phyloP scores from a whole-genome alignment of 2,888 invertebrate species.

The Lagria hirta region DNA sequence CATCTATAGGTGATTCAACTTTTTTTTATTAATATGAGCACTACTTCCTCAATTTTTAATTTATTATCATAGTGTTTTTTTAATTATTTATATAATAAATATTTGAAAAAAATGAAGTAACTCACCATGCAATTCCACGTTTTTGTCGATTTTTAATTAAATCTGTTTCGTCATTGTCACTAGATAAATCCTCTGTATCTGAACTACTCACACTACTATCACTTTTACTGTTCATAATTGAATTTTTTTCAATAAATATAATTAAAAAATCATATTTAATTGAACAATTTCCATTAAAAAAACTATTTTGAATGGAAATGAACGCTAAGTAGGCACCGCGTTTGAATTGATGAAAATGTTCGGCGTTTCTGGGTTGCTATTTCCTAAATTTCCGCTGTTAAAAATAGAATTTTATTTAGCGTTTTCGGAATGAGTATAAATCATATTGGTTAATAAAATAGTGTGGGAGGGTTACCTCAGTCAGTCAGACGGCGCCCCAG shows the following conservation, averaged over 20 bases:
- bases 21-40: too few relatives aligned
- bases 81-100: conserved; percentile 11
- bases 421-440: conserved; percentile 11
- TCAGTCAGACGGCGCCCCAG: too few relatives aligned
- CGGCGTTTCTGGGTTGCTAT: conserved; percentile 10
- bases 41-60: too few relatives aligned
- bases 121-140: conserved; percentile 38
- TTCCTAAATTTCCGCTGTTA: conserved; percentile 21
- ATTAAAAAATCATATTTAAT: too few relatives aligned
- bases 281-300: too few relatives aligned
- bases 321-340: conserved; percentile 10
- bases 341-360: conserved; percentile 9
- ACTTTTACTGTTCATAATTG: conserved; percentile 11
- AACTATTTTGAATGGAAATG: too few relatives aligned
- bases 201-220: conserved; percentile 25
- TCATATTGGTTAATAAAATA: too few relatives aligned
- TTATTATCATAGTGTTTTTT: too few relatives aligned
- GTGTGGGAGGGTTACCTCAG: too few relatives aligned
- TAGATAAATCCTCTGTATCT: conserved; percentile 19
- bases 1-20: conserved; percentile 5
- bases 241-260: too few relatives aligned
- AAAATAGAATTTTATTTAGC: conserved; percentile 21
- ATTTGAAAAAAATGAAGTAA: conserved; percentile 8
- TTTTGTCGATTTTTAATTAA: conserved; percentile 23
- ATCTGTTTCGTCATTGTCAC: conserved; percentile 15